These are phyloP conservation scores for Enteromius unitaeniatus DNA, from an alignment of 2,797 vertebrate genomes.

Conservation along the genomic window DNA sequence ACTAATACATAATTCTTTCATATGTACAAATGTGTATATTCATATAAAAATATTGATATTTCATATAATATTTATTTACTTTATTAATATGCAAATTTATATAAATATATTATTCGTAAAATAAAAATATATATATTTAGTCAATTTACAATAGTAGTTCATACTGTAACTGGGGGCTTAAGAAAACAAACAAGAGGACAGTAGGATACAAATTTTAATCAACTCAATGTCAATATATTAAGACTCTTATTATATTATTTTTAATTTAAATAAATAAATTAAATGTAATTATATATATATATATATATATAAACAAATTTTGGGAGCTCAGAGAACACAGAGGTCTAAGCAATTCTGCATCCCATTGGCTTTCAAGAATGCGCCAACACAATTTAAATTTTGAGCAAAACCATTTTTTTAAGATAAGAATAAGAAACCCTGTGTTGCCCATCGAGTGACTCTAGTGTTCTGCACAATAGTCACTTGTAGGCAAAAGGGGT, in stretches of 20 bases:
- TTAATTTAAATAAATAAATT: too few species aligned
- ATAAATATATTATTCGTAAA: too few species aligned
- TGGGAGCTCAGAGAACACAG: too few species aligned
- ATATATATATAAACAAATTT: too few species aligned
- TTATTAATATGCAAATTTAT: too few species aligned
- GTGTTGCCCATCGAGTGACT: background rate
- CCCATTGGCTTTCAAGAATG: too few species aligned
- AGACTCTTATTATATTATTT: too few species aligned
- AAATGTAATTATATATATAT: too few species aligned
- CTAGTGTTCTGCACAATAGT: background rate
- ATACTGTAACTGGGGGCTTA: background rate
- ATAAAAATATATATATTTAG: background rate
- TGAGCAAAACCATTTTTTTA: background rate
- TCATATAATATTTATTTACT: too few species aligned
- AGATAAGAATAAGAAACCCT: background rate
- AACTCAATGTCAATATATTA: too few species aligned
- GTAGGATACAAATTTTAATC: background rate
- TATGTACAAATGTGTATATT: background rate
- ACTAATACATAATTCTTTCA: too few species aligned
- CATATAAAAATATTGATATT: background rate
- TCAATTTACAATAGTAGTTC: background rate
- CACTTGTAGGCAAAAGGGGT: background rate
- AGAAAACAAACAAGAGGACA: background rate
- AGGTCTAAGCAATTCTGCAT: too few species aligned
- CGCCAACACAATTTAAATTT: background rate